Evolutionary conservation across 2,888 invertebrate genomes (phyloP), one percentile per base, ranked within the genome.

Genomic region (Chaetogeoica ovagalla): DNA sequence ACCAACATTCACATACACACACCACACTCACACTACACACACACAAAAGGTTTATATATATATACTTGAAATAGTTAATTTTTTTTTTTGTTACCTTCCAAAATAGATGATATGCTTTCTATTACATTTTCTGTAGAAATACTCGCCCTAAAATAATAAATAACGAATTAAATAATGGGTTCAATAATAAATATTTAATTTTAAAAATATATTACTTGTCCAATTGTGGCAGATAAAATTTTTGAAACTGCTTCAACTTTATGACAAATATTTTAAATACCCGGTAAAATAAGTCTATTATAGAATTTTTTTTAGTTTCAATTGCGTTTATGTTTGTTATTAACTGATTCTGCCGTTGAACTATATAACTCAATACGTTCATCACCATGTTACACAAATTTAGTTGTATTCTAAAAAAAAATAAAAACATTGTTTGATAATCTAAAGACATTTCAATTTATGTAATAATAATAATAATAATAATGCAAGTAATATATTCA

Each of bases 351-450:
- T 62, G 63, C 52, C 63, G 52, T 55, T 63, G 63, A 65, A 71
- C 23, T n/a, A 79, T 57, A 3, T 65, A 71, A 63, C 30, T 79
- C 63, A 79, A 65, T 55, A 71, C 30, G 71, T 71, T 79, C 79
- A 79, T 79, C 6, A 79, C 63, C 79, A 79, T 71, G 39, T 79
- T 71, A 55, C 63, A 71, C 43, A 79, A 71, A 55, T 79, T 79
- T 55, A 79, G 63, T 71, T 79, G 79, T 19, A 57, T n/a, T 57
- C 79, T 79, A 30, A 79, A 77, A 30, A 79, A 77, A 74, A 62
- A 19, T 15, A 68, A 68, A 52, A 68, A 68, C 17, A 23, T 68
- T 23, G 30, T 30, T 30, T 30, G 30, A 4, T 30, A 4, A 30
- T 30, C 30, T 30, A 30, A 1, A 48, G 11, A 13, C 1, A 13